These are phyloP conservation scores for Aricia agestis DNA, from an alignment of 1,140 invertebrate species.

Conservation along the genomic window DNA sequence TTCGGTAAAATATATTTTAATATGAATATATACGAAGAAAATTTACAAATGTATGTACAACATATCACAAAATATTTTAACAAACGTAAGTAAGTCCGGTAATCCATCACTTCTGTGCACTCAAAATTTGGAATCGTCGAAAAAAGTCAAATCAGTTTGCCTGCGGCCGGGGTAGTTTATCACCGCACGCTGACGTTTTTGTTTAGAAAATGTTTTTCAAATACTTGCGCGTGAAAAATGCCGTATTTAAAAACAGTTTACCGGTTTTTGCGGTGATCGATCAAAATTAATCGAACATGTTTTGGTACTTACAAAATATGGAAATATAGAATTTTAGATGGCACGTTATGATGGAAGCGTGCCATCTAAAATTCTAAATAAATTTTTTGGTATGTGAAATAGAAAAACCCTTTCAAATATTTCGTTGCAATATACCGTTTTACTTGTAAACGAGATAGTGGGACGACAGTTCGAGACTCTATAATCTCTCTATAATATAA, in stretches of 20 bases:
- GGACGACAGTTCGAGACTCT: too few relatives aligned
- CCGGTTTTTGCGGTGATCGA: conserved; percentile 5
- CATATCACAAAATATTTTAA: neutral
- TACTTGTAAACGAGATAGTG: too few relatives aligned
- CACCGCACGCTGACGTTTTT: neutral
- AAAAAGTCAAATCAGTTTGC: neutral
- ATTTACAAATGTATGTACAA: too few relatives aligned
- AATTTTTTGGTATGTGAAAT: too few relatives aligned
- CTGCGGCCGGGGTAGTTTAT: neutral
- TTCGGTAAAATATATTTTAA: too few relatives aligned
- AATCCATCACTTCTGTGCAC: neutral
- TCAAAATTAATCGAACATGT: conserved; percentile 1
- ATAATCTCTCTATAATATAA: too few relatives aligned
- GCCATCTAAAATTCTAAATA: too few relatives aligned
- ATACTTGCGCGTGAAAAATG: conserved; percentile 13
- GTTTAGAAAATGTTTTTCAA: conserved; percentile 13
- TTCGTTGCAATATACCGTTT: too few relatives aligned
- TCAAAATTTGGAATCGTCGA: neutral
- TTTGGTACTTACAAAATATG: neutral
- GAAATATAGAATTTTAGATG: neutral
- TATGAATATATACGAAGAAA: too few relatives aligned
- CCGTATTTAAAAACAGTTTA: conserved; percentile 15
- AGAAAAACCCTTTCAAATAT: too few relatives aligned
- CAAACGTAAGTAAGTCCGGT: neutral
- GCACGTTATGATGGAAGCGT: conserved; percentile 15